Evolutionary conservation across 1,140 invertebrate genomes (phyloP).

Genomic region (Trachymyrmex septentrionalis): DNA sequence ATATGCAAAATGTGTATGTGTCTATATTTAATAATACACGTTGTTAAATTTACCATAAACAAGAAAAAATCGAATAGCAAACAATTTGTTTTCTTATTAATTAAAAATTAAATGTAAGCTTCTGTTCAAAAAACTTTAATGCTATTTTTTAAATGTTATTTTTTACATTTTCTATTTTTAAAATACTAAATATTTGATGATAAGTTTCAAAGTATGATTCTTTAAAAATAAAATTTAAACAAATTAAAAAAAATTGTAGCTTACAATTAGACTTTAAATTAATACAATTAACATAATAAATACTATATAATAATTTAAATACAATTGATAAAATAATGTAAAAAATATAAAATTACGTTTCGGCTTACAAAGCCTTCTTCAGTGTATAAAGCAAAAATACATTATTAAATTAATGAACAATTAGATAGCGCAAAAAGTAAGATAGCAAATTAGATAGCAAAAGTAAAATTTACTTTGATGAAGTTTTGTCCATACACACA

Average conservation of each 20-base stretch:
- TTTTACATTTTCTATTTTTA: neutral
- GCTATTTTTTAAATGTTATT: neutral
- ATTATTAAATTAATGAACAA: no score
- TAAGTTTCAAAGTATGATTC: neutral
- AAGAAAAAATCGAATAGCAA: neutral
- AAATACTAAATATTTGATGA: neutral
- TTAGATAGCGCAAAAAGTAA: no score
- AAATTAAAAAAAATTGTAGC: no score
- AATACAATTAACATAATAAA: no score
- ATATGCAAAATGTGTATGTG: neutral
- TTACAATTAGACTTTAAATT: no score
- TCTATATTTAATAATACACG: neutral
- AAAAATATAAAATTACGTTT: no score
- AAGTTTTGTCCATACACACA: no score
- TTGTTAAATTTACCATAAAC: neutral
- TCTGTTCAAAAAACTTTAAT: neutral
- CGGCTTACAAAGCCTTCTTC: no score
- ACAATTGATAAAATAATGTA: no score
- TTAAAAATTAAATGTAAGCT: neutral
- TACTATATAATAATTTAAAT: no score
- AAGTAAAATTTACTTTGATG: neutral
- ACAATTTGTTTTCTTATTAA: neutral
- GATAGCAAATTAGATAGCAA: no score
- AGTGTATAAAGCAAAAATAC: no score
- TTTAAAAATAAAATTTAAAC: neutral